Evolutionary conservation across 2,888 invertebrate genomes (phyloP), one percentile per base, ranked within the genome.

Genomic region (Metacarcinus magister): DNA sequence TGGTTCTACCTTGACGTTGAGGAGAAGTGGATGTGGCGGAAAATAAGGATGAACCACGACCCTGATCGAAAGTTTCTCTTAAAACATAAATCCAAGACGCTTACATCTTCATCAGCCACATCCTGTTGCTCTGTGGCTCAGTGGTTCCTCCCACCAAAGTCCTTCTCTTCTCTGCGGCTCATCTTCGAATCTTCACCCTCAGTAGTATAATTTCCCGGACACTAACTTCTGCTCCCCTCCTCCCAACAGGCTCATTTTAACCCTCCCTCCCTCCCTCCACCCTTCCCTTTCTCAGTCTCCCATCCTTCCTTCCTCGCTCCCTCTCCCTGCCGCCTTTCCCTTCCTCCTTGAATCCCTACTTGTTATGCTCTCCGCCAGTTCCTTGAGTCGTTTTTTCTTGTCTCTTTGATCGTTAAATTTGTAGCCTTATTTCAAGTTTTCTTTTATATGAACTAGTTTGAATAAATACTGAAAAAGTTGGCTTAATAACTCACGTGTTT

Each of bases 181-280:
- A 82, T 82, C 82, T 82, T 82, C 82, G 82, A 82, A 32, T 82
- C 82, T 82, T 82, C 82, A 82, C 82, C 82, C 82, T 82, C 82
- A 82, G 82, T 82, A 82, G 82, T 82, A 82, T 82, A 82, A 82
- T 82, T 82, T 82, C 82, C 82, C 82, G 82, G 82, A 82, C 82
- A 43, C 46, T 89, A 28, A 43, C n/a, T 89, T 94, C 46, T 87
- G 43, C 89, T 32, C 87, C 32, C 43, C 43, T 39, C 32, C 48
- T 60, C 48, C 48, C 60, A 39, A 48, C 60, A 23, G 39, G 44
- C 93, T 39, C 82, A 82, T 82, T 82, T 82, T 32, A 82, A 82
- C 92, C 92, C 75, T 67, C 44, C 67, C 28, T 75, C 92, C 46
- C 32, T 44, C 82, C 46, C 28, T 67, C 75, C 93, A 44, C 82